Conservation (phyloP, 2,888 invertebrate genomes). For the Colostygia pectinataria region DNA sequence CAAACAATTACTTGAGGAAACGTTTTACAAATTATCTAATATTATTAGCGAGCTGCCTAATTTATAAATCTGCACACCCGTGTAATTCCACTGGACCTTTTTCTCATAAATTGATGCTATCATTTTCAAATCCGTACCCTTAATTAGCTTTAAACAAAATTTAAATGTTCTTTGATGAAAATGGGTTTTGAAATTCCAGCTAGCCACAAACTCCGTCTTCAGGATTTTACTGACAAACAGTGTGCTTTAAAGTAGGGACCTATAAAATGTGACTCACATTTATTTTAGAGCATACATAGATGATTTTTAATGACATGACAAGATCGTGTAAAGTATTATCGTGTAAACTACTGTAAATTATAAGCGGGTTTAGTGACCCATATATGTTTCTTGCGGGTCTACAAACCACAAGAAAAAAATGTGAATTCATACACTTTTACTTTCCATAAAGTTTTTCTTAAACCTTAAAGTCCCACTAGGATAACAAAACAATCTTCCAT, state of each 20-base stretch:
- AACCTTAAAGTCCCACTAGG: neutral
- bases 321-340: too few species aligned
- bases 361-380: too few species aligned
- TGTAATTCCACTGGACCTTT: conserved; percentile 1
- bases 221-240: too few species aligned
- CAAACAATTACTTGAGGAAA: conserved; percentile 1
- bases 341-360: too few species aligned
- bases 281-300: too few species aligned
- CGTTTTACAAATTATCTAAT: neutral
- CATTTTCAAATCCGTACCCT: conserved; percentile 11
- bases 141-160: conserved; percentile 17
- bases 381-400: too few species aligned
- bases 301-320: too few species aligned
- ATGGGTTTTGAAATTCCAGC: too few species aligned
- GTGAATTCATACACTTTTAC: neutral
- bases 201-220: too few species aligned
- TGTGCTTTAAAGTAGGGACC: too few species aligned
- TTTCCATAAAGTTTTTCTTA: neutral
- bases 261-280: too few species aligned
- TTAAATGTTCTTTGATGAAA: neutral
- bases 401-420: neutral
- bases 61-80: conserved; percentile 8
- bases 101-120: conserved; percentile 11
- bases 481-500: conserved; percentile 13
- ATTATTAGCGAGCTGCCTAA: neutral